phyloP scores from a whole-genome alignment of 2,113 vertebrate genomes.

The Genyomyrus donnyi region DNA sequence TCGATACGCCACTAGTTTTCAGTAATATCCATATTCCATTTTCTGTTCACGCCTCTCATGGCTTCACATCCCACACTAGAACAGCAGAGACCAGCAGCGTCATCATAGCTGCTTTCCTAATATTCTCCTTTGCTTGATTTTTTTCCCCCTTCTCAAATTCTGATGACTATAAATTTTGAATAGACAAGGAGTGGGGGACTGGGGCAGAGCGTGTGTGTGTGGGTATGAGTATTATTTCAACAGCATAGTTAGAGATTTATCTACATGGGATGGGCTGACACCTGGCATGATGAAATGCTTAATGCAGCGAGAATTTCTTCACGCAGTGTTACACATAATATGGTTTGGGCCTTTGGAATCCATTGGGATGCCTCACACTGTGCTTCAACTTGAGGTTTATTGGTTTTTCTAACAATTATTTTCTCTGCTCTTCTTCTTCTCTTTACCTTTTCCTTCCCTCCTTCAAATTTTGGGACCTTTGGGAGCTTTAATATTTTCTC shows the following conservation, averaged over 20 bases:
- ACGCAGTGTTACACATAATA: background rate
- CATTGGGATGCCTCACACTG: background rate
- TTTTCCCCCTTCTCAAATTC: background rate
- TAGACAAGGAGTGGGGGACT: background rate
- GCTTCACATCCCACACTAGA: background rate
- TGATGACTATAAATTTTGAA: background rate
- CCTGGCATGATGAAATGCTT: background rate
- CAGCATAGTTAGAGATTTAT: background rate
- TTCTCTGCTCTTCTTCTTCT: background rate
- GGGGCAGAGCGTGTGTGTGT: background rate
- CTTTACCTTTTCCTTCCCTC: background rate
- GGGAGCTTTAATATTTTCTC: background rate
- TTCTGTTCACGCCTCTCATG: background rate
- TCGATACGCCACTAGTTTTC: background rate
- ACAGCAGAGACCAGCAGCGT: background rate
- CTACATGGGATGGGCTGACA: background rate
- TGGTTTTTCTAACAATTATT: background rate
- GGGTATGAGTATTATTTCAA: background rate
- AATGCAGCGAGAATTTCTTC: background rate
- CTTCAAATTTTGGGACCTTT: background rate
- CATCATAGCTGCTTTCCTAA: background rate
- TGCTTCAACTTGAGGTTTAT: background rate
- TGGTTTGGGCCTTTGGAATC: background rate
- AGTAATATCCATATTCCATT: background rate
- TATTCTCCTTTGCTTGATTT: background rate